Conservation (phyloP, 2,888 invertebrate genomes). For the Exocentrus adspersus region DNA sequence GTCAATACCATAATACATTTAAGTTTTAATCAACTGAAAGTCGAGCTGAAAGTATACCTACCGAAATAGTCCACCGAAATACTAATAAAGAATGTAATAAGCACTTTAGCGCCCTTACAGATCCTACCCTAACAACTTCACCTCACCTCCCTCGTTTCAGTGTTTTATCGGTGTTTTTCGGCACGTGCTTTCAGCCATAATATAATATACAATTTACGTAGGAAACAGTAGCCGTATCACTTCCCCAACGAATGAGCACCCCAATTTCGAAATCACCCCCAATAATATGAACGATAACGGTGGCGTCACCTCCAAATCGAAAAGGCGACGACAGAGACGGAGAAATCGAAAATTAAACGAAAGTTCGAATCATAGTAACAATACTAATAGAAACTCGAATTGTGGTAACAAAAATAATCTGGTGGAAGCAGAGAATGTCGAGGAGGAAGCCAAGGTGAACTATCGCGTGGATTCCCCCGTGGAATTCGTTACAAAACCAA, state of each 20-base stretch:
- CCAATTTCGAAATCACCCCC: slow-evolving; percentile 17
- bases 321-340: slow-evolving; percentile 43
- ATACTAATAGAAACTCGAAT: slow-evolving; percentile 30
- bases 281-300: slow-evolving; percentile 45
- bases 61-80: no score
- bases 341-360: slow-evolving; percentile 37
- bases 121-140: background rate
- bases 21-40: no score
- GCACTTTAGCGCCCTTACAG: slow-evolving; percentile 13
- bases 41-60: no score
- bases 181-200: slow-evolving; percentile 3
- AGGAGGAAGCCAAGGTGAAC: slow-evolving; percentile 36
- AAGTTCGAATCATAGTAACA: slow-evolving; percentile 21
- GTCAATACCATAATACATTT: no score
- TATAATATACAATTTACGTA: slow-evolving; percentile 29
- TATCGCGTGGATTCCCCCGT: slow-evolving; percentile 62
- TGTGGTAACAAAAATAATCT: slow-evolving; percentile 22
- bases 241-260: slow-evolving; percentile 16
- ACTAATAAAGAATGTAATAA: background rate
- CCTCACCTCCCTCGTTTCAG: background rate
- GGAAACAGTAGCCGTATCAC: slow-evolving; percentile 26
- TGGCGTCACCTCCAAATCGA: slow-evolving; percentile 42
- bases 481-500: slow-evolving; percentile 38
- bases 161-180: slow-evolving; percentile 15
- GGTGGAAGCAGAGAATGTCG: slow-evolving; percentile 12